These are phyloP conservation scores for Eristalinus sepulchralis DNA, from an alignment of 2,888 invertebrate genomes.

Conservation along the genomic window DNA sequence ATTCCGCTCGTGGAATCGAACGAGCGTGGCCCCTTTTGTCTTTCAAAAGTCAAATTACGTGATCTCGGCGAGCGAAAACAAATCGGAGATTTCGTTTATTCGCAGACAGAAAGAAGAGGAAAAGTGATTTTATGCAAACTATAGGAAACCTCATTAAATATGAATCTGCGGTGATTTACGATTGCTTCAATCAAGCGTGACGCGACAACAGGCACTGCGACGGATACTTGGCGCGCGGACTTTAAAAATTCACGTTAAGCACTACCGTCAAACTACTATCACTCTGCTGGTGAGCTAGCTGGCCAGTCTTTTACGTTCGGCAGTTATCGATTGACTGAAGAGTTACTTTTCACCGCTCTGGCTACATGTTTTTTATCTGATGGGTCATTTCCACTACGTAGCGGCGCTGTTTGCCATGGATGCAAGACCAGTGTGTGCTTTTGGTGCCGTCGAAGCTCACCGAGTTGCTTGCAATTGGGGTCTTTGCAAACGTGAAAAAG, in stretches of 20 bases:
- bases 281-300: neutral
- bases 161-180: conserved; percentile 15
- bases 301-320: conserved; percentile 76
- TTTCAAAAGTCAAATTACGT: conserved; percentile 34
- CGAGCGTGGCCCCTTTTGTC: conserved; percentile 18
- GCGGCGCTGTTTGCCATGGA: conserved; percentile 8
- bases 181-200: conserved; percentile 5
- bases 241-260: neutral
- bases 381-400: conserved; percentile 58
- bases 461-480: conserved; percentile 16
- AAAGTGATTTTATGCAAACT: neutral
- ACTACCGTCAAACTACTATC: neutral
- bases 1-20: neutral
- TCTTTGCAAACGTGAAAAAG: conserved; percentile 29
- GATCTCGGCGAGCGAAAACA: conserved; percentile 36
- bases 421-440: conserved; percentile 24
- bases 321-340: conserved; percentile 78
- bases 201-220: neutral
- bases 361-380: conserved; percentile 42
- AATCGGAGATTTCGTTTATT: conserved; percentile 13
- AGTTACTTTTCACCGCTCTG: conserved; percentile 67
- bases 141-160: conserved; percentile 17
- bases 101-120: conserved; percentile 24
- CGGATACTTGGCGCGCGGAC: conserved; percentile 10
- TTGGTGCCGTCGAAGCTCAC: conserved; percentile 47